A percentile compares a stretch with the other conserved stretches of the same genome.
Evolutionary conservation across 2,113 vertebrate genomes (phyloP).

Genomic region (Eudorcas thomsonii): DNA sequence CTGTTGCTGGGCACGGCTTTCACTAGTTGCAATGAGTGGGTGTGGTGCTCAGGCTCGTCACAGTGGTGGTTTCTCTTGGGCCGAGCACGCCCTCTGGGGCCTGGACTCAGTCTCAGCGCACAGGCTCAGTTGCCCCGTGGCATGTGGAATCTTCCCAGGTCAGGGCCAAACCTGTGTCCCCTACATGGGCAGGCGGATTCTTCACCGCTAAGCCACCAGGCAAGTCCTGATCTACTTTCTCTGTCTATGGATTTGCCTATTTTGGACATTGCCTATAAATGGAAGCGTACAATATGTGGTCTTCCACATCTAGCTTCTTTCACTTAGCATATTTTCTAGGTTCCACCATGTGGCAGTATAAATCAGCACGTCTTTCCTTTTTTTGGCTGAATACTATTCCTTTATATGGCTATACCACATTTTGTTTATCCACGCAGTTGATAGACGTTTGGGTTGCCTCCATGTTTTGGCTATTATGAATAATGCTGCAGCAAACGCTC

Average conservation of each 20-base stretch:
- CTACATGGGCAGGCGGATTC: background rate
- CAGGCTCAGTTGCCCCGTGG: background rate
- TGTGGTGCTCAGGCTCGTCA: background rate
- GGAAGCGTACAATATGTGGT: background rate
- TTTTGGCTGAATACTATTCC: slow-evolving; percentile 10
- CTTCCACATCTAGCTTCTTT: background rate
- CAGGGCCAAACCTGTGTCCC: background rate
- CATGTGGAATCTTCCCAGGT: background rate
- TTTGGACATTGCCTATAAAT: background rate
- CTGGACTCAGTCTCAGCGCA: background rate
- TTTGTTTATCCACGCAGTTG: background rate
- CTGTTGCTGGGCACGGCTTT: background rate
- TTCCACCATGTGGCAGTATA: background rate
- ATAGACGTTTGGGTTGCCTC: background rate
- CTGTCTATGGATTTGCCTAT: background rate
- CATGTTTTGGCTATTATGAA: background rate
- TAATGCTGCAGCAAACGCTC: background rate
- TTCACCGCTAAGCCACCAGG: background rate
- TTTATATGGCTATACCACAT: background rate
- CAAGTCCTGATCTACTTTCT: background rate
- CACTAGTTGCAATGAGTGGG: background rate
- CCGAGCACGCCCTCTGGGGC: background rate
- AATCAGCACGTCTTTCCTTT: background rate
- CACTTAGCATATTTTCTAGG: background rate
- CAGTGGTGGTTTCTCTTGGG: background rate